phyloP scores from a whole-genome alignment of 2,797 vertebrate genomes.

The Helostoma temminkii region DNA sequence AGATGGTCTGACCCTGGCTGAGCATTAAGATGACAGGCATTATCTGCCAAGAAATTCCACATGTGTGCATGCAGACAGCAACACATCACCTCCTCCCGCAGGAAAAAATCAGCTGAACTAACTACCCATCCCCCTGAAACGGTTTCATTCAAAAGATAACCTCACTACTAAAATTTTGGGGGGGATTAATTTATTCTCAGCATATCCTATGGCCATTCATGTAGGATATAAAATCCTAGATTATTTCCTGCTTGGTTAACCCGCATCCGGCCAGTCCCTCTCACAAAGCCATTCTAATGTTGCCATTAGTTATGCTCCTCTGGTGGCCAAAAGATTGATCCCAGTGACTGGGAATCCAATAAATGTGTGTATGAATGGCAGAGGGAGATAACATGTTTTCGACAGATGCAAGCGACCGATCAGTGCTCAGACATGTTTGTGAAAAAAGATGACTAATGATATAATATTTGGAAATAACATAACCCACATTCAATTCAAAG shows the following conservation, averaged over 20 bases:
- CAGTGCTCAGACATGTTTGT: slow-evolving; percentile 73
- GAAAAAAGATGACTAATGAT: slow-evolving; percentile 74
- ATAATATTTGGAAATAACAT: slow-evolving; percentile 65
- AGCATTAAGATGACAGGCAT: slow-evolving; percentile 82
- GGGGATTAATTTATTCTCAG: slow-evolving; percentile 86
- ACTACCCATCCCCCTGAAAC: slow-evolving; percentile 43
- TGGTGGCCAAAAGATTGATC: slow-evolving; percentile 89
- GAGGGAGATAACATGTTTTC: slow-evolving; percentile 82
- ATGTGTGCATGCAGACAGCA: slow-evolving; percentile 62
- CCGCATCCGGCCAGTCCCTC: slow-evolving; percentile 84
- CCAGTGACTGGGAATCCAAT: slow-evolving; percentile 83
- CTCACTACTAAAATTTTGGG: slow-evolving; percentile 74
- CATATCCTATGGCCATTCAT: slow-evolving; percentile 85
- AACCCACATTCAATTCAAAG: slow-evolving; percentile 40
- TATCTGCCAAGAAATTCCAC: slow-evolving; percentile 80
- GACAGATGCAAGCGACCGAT: slow-evolving; percentile 71
- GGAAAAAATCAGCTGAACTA: slow-evolving; percentile 58
- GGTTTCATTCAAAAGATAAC: slow-evolving; percentile 79
- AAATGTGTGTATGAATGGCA: slow-evolving; percentile 86
- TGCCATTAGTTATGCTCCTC: slow-evolving; percentile 89
- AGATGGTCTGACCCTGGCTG: slow-evolving; percentile 80
- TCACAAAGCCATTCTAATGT: slow-evolving; percentile 89
- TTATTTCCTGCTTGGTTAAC: slow-evolving; percentile 90
- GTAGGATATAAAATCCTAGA: slow-evolving; percentile 88
- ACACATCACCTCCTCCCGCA: slow-evolving; percentile 5